Evolutionary conservation across 64 coral and sea anemone genomes (phyloP), one percentile per base, ranked within the genome.

Genomic region (Hydrozoanthus tunicans): DNA sequence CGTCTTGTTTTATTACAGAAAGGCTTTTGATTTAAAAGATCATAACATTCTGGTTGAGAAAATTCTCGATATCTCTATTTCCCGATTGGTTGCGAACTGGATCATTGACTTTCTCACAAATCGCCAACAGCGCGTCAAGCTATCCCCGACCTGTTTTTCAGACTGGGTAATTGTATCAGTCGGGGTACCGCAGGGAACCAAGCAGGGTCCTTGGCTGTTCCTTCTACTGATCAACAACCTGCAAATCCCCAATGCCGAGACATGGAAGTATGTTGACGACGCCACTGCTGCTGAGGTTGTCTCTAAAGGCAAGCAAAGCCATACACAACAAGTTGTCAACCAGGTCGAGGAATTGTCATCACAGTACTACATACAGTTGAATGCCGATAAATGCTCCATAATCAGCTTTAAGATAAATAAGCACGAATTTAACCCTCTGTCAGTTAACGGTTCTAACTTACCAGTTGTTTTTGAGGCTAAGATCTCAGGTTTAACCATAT

Each of bases 161-260:
- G 17, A 71, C 20, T 71, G 69, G 69, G 69, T 5, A 10, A 6
- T 15, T 17, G 69, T 71, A 6, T 15, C 69, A 23, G 20, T 27
- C 7, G 52, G 51, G 3, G 56, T 82, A 4, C 80, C 80, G 6
- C 80, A 82, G 56, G 80, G 56, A 14, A 82, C 80, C 17, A 82
- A 82, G 62, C 80, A 61, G 59, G 80, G 80, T 4, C 80, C 80
- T 62, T 82, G 80, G 80, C 15, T 82, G 5, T 82, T 82, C 62
- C 3, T 82, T 6, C n/a, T 82, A 5, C 20, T 71, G 69, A 24
- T 24, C 2, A 71, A 71, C 69, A 15, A 73, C 51, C 70, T 73
- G 5, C 32, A 27, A 11, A 57, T 60, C 10, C 25, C 80, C 17
- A 25, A 15, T n/a, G 20, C n/a, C n/a, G 58, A 83, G 17, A 27